A percentile compares a stretch with the other conserved stretches of the same genome.
Evolutionary conservation across 2,888 invertebrate genomes (phyloP).

Genomic region (Eupithecia centaureata): DNA sequence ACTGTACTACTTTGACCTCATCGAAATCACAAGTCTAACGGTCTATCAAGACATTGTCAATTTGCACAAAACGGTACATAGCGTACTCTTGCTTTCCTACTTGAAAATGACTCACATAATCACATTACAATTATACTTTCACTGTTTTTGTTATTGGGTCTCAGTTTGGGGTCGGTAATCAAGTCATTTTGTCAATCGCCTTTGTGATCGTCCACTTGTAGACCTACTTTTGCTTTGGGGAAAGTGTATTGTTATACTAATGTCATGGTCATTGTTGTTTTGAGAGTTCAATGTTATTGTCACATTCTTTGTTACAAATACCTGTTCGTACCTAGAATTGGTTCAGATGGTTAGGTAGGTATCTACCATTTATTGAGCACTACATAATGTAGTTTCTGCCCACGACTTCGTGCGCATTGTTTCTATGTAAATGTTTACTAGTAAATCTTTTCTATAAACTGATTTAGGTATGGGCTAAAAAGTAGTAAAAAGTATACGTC

Average conservation of each 20-base stretch:
- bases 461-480: too few relatives aligned
- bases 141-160: constrained; percentile 39
- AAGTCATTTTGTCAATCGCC: constrained; percentile 40
- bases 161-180: constrained; percentile 41
- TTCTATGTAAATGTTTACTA: too few relatives aligned
- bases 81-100: constrained; percentile 35
- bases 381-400: too few relatives aligned
- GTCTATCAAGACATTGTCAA: constrained; percentile 22
- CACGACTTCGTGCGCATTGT: too few relatives aligned
- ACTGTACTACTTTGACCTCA: constrained; percentile 21
- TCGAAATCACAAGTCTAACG: constrained; percentile 15
- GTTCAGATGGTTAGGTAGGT: neutral
- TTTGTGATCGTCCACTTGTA: constrained; percentile 36
- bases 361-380: neutral
- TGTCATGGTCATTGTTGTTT: constrained; percentile 11
- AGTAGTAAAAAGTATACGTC: too few relatives aligned
- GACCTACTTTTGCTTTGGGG: constrained; percentile 24
- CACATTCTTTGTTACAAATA: constrained; percentile 1
- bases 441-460: too few relatives aligned
- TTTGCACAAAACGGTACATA: constrained; percentile 31
- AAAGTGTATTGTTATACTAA: constrained; percentile 21
- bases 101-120: constrained; percentile 21
- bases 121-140: constrained; percentile 39
- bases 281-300: constrained; percentile 17
- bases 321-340: neutral